A percentile compares a stretch with the other conserved stretches of the same genome.
phyloP scores from a whole-genome alignment of 2,888 invertebrate species.

The Deilephila elpenor region DNA sequence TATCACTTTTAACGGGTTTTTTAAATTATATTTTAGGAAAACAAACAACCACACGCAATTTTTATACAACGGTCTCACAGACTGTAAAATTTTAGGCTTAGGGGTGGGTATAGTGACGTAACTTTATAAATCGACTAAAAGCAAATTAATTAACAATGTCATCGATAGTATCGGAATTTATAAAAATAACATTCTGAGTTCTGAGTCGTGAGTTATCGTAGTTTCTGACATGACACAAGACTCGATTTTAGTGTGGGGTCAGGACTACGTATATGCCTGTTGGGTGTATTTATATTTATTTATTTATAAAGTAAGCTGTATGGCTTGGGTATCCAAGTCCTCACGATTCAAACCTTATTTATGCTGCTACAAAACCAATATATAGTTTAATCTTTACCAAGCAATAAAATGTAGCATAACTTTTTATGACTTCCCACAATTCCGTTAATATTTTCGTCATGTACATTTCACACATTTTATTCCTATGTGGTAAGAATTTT shows the following conservation, averaged over 20 bases:
- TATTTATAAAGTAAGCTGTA: too few species aligned
- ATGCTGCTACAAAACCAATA: too few species aligned
- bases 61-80: background rate
- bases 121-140: background rate
- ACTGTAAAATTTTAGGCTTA: background rate
- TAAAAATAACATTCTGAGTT: too few species aligned
- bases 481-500: background rate
- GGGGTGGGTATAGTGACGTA: background rate
- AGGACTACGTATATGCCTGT: too few species aligned
- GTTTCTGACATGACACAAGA: too few species aligned
- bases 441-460: background rate
- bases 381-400: background rate
- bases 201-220: too few species aligned
- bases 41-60: background rate
- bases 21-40: background rate
- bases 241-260: too few species aligned
- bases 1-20: background rate
- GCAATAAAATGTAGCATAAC: background rate
- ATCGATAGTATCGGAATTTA: background rate
- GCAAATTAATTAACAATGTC: background rate
- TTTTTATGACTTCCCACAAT: background rate
- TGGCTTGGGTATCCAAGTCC: too few species aligned
- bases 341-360: too few species aligned
- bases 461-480: background rate
- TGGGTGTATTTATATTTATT: too few species aligned